phyloP scores from a whole-genome alignment of 64 coral and sea anemone genomes.

The Platygyra sinensis region DNA sequence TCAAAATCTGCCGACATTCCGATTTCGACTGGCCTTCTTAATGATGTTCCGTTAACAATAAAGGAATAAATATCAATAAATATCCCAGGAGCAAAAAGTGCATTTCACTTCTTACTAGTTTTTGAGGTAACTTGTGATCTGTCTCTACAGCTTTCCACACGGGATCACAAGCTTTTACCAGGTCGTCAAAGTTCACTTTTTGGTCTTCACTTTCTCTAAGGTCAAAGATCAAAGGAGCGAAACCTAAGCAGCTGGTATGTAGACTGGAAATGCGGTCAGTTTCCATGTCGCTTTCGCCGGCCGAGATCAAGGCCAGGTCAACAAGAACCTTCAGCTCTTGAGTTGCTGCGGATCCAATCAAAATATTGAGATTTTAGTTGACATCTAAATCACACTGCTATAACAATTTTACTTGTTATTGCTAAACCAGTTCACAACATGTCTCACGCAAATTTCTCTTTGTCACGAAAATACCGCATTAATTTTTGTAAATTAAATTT shows the following conservation, averaged over 20 bases:
- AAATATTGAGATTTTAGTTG: no score
- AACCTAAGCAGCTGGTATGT: constrained; percentile 72
- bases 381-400: no score
- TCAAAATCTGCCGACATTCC: no score
- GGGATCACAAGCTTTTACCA: constrained; percentile 61
- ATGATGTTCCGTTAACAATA: no score
- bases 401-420: no score
- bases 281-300: constrained; percentile 79
- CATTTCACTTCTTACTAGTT: constrained; percentile 50
- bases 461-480: no score
- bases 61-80: no score
- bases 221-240: constrained; percentile 79
- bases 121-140: constrained; percentile 52
- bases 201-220: constrained; percentile 8
- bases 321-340: constrained; percentile 79
- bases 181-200: constrained; percentile 36
- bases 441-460: no score
- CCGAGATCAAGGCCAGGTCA: constrained; percentile 83
- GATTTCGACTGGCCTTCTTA: no score
- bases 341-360: constrained; percentile 38
- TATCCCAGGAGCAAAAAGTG: no score
- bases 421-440: no score
- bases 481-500: no score
- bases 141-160: constrained; percentile 73
- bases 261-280: constrained; percentile 71